Evolutionary conservation across 2,888 invertebrate genomes (phyloP).

Genomic region (Noctua janthina): DNA sequence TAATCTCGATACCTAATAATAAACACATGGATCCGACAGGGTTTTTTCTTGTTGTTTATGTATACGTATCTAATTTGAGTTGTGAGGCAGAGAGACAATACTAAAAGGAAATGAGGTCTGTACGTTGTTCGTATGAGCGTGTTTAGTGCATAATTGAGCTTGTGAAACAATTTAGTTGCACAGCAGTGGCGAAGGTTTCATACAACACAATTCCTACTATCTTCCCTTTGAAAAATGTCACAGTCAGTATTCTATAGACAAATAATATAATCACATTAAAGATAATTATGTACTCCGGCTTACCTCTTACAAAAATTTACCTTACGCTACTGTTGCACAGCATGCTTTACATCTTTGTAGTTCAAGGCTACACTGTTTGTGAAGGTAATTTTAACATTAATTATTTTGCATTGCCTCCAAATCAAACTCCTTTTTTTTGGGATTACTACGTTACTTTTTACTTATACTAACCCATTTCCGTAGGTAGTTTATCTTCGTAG

Average conservation of each 20-base stretch:
- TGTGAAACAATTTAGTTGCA: not conserved
- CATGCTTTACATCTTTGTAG: not conserved
- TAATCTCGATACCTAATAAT: too few species aligned
- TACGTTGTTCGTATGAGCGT: not conserved
- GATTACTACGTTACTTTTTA: not conserved
- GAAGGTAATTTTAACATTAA: not conserved
- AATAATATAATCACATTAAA: too few species aligned
- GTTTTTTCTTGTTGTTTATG: too few species aligned
- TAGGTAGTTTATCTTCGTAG: not conserved
- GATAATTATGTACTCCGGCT: too few species aligned
- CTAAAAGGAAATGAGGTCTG: too few species aligned
- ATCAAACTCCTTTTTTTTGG: not conserved
- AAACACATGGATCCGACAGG: too few species aligned
- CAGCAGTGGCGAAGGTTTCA: too few species aligned
- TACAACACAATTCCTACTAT: too few species aligned
- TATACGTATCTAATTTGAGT: not conserved
- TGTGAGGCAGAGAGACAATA: not conserved
- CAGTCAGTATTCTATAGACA: too few species aligned
- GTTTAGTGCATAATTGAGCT: not conserved
- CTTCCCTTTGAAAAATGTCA: too few species aligned
- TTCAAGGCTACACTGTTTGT: constrained; percentile 2
- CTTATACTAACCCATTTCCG: not conserved
- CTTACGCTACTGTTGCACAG: too few species aligned
- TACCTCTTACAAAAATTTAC: too few species aligned
- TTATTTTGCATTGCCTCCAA: not conserved